These are phyloP conservation scores for Hemaris fuciformis DNA, from an alignment of 2,888 invertebrate species.

Conservation along the genomic window DNA sequence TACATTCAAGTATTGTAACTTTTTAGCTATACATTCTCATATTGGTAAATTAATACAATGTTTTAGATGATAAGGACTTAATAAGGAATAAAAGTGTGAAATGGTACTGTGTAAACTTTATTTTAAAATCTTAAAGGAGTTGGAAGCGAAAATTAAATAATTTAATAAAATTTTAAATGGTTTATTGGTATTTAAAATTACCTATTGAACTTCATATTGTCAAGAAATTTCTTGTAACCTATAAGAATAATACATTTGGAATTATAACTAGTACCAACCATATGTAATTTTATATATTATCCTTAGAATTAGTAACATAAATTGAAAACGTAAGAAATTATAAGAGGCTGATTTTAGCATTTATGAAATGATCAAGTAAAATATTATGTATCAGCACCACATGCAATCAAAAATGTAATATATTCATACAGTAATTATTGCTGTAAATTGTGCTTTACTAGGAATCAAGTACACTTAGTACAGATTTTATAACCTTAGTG, in stretches of 20 bases:
- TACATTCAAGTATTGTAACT: conserved; percentile 22
- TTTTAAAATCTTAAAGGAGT: conserved; percentile 28
- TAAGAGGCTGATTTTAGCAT: no score
- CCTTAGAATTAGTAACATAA: no score
- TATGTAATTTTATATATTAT: no score
- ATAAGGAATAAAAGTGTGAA: conserved; percentile 69
- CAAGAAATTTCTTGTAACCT: neutral
- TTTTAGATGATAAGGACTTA: conserved; percentile 65
- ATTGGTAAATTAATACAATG: conserved; percentile 45
- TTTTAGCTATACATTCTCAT: conserved; percentile 18
- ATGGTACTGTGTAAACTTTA: conserved; percentile 60
- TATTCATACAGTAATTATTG: no score
- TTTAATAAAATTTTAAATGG: neutral
- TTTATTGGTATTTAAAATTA: neutral
- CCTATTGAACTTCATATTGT: no score
- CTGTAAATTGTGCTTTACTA: no score
- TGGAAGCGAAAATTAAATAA: neutral
- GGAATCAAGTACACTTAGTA: no score
- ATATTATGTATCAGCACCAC: no score
- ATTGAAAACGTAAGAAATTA: no score
- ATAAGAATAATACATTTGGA: neutral
- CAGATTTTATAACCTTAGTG: no score
- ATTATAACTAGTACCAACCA: neutral
- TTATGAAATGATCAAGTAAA: no score
- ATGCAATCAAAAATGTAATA: no score